Percentiles rank a stretch among this genome's conserved stretches.
phyloP scores from a whole-genome alignment of 2,797 vertebrate genomes.

The Phataginus tricuspis region DNA sequence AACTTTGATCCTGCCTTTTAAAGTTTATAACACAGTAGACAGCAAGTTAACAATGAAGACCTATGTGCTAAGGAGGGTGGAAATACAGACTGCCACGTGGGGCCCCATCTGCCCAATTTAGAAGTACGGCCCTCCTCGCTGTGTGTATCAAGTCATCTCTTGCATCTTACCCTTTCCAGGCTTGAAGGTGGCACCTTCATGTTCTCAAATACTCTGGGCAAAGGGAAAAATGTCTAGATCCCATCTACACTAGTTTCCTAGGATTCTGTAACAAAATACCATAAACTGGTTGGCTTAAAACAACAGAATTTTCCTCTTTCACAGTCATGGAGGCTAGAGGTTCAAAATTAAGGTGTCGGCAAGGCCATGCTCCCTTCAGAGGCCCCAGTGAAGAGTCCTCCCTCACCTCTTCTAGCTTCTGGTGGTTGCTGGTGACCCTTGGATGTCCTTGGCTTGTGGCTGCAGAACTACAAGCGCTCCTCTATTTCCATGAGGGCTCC shows the following conservation, averaged over 20 bases:
- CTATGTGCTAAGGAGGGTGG: background rate
- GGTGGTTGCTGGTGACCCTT: background rate
- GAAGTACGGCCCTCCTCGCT: background rate
- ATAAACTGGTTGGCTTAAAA: background rate
- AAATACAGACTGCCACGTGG: background rate
- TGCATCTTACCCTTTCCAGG: background rate
- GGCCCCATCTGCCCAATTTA: rapidly evolving
- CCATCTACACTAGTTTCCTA: background rate
- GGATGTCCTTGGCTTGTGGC: background rate
- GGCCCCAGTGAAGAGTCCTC: rapidly evolving
- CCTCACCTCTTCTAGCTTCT: background rate
- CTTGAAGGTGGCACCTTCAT: background rate
- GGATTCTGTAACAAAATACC: background rate
- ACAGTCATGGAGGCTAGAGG: background rate
- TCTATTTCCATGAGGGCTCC: background rate
- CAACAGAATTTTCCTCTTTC: background rate
- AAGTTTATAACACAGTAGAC: background rate
- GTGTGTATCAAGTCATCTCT: background rate
- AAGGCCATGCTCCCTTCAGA: background rate
- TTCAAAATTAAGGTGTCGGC: background rate
- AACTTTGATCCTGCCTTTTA: background rate
- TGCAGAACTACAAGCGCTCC: background rate
- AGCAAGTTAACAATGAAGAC: background rate
- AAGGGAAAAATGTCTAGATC: background rate
- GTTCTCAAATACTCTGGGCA: background rate